phyloP scores from a whole-genome alignment of 2,797 vertebrate genomes.

The Melanotaenia maccullochi region DNA sequence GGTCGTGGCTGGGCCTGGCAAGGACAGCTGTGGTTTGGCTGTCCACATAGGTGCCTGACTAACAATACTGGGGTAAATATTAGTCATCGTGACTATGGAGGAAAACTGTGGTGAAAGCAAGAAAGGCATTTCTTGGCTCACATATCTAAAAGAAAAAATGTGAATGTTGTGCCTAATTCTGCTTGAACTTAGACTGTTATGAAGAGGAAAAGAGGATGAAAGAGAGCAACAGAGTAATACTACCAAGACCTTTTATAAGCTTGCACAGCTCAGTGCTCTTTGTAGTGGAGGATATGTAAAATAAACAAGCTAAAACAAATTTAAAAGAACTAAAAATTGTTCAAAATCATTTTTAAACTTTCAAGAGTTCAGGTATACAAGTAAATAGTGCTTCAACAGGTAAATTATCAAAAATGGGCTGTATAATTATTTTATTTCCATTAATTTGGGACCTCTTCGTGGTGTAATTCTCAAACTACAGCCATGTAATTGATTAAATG shows the following conservation, averaged over 20 bases:
- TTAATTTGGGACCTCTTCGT: neutral
- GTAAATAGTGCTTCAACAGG: neutral
- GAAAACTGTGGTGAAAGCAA: constrained; percentile 42
- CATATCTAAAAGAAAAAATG: constrained; percentile 30
- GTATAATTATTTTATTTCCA: neutral
- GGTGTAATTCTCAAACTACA: neutral
- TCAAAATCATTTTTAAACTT: neutral
- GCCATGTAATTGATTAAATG: no score
- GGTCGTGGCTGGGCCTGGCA: constrained; percentile 62
- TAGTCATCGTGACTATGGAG: constrained; percentile 62
- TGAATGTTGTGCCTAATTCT: constrained; percentile 50
- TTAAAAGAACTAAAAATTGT: neutral
- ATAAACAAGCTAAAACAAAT: neutral
- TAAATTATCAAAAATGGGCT: neutral
- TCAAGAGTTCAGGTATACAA: neutral
- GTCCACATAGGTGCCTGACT: constrained; percentile 61
- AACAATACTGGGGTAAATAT: constrained; percentile 69
- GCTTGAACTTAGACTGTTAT: constrained; percentile 32
- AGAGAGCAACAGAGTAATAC: neutral
- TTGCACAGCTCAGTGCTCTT: neutral
- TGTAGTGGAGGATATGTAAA: neutral
- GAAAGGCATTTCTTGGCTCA: constrained; percentile 39
- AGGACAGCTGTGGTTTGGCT: constrained; percentile 73
- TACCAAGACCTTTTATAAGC: neutral
- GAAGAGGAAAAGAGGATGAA: constrained; percentile 1